Conservation (phyloP, 1,140 invertebrate species). For the Scylla paramamosain region DNA sequence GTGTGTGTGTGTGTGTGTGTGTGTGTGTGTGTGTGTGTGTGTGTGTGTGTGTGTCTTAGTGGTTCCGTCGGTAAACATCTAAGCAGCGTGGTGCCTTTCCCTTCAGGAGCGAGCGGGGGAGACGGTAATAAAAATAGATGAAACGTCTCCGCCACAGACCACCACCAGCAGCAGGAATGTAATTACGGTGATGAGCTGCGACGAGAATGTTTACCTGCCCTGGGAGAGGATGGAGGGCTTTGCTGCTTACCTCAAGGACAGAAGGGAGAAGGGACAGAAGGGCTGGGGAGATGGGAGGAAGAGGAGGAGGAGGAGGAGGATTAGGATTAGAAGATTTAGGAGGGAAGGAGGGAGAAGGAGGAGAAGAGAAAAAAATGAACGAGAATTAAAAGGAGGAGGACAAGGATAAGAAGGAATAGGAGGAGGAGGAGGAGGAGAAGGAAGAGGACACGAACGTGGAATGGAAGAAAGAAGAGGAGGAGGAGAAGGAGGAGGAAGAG, state of each 20-base stretch:
- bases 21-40: slow-evolving; percentile 46
- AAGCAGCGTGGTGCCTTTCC: neutral
- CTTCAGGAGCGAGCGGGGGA: neutral
- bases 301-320: neutral
- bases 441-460: neutral
- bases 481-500: neutral
- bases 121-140: neutral
- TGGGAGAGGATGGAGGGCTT: neutral
- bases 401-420: neutral
- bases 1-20: slow-evolving; percentile 57
- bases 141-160: neutral
- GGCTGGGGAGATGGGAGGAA: neutral
- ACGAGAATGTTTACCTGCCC: neutral
- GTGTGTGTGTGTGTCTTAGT: neutral
- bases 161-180: neutral
- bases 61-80: neutral
- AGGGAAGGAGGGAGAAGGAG: neutral
- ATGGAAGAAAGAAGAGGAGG: neutral
- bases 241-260: neutral
- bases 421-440: neutral
- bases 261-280: neutral
- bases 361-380: no score
- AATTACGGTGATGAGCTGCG: neutral
- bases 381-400: neutral
- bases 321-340: neutral